A percentile compares a stretch with the other conserved stretches of the same genome.
Evolutionary conservation across 2,888 invertebrate species (phyloP).

Genomic region (Rhaphigaster nebulosa): DNA sequence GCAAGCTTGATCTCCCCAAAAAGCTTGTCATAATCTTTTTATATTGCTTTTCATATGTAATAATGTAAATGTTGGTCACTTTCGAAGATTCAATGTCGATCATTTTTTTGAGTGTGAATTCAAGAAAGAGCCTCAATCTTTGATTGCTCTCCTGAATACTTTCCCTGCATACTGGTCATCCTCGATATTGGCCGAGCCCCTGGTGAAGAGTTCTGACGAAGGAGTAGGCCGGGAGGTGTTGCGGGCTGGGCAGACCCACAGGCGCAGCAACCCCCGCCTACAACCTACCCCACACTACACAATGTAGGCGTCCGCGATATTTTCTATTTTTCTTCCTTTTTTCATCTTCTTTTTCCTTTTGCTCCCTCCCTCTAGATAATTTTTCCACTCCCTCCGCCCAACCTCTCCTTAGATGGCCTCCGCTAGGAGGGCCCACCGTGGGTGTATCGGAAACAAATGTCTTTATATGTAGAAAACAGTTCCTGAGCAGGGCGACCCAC

Average conservation of each 20-base stretch:
- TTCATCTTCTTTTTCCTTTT: not conserved
- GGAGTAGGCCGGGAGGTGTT: conserved; percentile 23
- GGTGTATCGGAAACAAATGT: conserved; percentile 56
- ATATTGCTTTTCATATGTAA: too few relatives aligned
- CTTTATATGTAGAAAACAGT: conserved; percentile 56
- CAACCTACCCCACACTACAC: conserved; percentile 22
- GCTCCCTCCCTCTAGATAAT: not conserved
- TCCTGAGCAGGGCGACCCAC: conserved; percentile 34
- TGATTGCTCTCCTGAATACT: not conserved
- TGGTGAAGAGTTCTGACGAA: not conserved
- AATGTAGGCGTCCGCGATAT: conserved; percentile 22
- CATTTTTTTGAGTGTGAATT: not conserved
- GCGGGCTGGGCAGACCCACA: not conserved
- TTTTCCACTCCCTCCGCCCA: conserved; percentile 26
- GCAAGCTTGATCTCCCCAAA: too few relatives aligned
- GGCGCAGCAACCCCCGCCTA: conserved; percentile 40
- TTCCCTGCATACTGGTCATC: not conserved
- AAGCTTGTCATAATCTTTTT: too few relatives aligned
- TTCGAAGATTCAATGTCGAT: too few relatives aligned
- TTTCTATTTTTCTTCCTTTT: conserved; percentile 5
- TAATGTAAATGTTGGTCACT: too few relatives aligned
- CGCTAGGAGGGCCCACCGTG: conserved; percentile 17
- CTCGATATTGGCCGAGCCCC: too few relatives aligned
- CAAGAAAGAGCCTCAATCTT: not conserved
- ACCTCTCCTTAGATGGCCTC: conserved; percentile 49